Evolutionary conservation across 2,888 invertebrate species (phyloP).

Genomic region (Drosophila borborema): DNA sequence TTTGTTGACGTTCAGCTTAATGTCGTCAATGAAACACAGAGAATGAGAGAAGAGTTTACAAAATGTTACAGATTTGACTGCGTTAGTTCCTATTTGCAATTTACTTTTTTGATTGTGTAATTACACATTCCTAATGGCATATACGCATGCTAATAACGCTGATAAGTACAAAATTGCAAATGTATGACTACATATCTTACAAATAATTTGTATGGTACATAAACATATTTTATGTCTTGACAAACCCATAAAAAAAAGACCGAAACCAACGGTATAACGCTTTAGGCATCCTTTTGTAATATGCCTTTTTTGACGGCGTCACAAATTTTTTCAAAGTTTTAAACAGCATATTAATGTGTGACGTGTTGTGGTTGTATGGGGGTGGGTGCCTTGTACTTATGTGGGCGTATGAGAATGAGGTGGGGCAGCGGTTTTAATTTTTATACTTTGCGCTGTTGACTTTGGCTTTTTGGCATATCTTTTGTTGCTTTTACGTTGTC

Average conservation of each 20-base stretch:
- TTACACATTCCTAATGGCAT: slow-evolving; percentile 59
- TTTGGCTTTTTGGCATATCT: slow-evolving; percentile 27
- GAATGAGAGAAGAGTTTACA: slow-evolving; percentile 9
- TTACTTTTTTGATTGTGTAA: slow-evolving; percentile 39
- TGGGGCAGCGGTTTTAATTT: slow-evolving; percentile 13
- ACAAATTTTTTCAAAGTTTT: neutral
- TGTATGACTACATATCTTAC: slow-evolving; percentile 7
- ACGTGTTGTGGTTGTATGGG: slow-evolving; percentile 10
- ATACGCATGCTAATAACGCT: slow-evolving; percentile 46
- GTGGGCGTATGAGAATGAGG: neutral
- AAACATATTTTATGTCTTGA: slow-evolving; percentile 1
- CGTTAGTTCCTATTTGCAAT: slow-evolving; percentile 9
- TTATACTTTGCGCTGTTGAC: slow-evolving; percentile 19
- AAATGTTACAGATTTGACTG: slow-evolving; percentile 33
- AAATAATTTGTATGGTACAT: neutral
- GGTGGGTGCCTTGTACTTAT: neutral
- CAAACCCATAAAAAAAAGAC: slow-evolving; percentile 26
- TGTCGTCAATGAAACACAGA: slow-evolving; percentile 63
- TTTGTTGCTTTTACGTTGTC: slow-evolving; percentile 18
- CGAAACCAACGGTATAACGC: neutral
- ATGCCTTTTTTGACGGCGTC: neutral
- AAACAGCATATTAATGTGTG: slow-evolving; percentile 26
- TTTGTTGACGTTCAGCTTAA: slow-evolving; percentile 62
- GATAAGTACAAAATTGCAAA: neutral
- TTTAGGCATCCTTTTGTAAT: neutral